Evolutionary conservation across 2,113 vertebrate genomes (phyloP), one percentile per base, ranked within the genome.

Genomic region (Ammodytes marinus): DNA sequence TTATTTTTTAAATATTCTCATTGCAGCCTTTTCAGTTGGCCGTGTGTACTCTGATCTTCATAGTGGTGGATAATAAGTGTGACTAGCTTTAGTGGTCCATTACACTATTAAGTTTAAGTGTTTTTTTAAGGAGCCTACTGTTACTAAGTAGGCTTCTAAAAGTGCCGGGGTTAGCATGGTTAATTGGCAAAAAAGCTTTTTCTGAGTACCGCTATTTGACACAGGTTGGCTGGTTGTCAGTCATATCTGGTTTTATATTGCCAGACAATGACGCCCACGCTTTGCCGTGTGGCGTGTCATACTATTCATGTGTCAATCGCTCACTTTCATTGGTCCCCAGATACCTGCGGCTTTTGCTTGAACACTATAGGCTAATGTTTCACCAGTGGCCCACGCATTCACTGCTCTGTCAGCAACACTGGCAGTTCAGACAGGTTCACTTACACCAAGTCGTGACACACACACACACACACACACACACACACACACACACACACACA

Each of bases 111-210:
- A 73, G 58, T 11, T 77, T 43, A 82, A 80, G 58, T 72, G 59
- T 63, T 63, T 83, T 37, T 83, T 85, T 61, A 53, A 46, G 14
- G 53, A 69, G 73, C 58, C 57, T 40, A 27, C 53, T 55, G 19
- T 39, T 39, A 68, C 40, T 69, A 66, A 73, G 40, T 59, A 19
- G 43, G 53, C 65, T 78, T 77, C 43, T 15, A 14, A 79, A 27
- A 89, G 67, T 67, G 76, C 11, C 1, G 14, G 27, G 63, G 74
- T 75, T 64, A 58, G 27, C 42, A 45, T 74, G 77, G 81, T 86
- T 80, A 92, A 90, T 89, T 74, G 66, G 49, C 42, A 79, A 74
- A 79, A 74, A 82, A 86, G 46, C 52, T 72, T 54, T 27, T 67
- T 47, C 13, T 42, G 67, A 79, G 68, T 6, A 0, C 37, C 11